Conservation (phyloP, 1,140 invertebrate genomes). For the Platorchestia sp. region DNA sequence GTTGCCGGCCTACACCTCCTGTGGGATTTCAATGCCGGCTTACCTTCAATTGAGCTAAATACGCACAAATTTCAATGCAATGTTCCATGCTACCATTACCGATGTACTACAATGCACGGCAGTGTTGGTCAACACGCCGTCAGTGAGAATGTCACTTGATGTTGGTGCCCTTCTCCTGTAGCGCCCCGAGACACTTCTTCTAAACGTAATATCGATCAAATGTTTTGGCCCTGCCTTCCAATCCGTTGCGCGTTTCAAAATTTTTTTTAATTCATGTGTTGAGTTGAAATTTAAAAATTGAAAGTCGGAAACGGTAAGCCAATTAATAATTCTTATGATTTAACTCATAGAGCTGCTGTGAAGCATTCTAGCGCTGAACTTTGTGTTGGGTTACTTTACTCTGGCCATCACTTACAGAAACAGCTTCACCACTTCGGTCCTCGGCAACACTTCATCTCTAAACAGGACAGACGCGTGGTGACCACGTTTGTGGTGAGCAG, state of each 20-base stretch:
- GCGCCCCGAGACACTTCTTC: not conserved
- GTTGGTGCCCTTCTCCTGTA: not conserved
- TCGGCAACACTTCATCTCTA: conserved; percentile 7
- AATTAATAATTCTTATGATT: not conserved
- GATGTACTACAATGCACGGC: too few relatives aligned
- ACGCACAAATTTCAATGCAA: not conserved
- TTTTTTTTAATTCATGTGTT: not conserved
- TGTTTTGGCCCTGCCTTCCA: not conserved
- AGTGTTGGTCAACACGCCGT: not conserved
- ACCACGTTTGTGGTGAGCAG: conserved; percentile 25
- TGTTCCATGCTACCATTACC: not conserved
- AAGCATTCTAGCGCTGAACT: not conserved
- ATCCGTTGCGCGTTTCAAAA: not conserved
- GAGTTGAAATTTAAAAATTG: not conserved
- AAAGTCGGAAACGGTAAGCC: not conserved
- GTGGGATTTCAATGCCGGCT: not conserved
- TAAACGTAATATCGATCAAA: not conserved
- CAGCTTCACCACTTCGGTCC: conserved; percentile 15
- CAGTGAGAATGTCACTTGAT: not conserved
- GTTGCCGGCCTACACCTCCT: not conserved
- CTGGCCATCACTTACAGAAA: conserved; percentile 20
- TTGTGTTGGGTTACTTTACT: not conserved
- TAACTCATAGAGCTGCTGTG: not conserved
- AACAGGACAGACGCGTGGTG: conserved; percentile 26
- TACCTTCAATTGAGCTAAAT: not conserved